Evolutionary conservation across 2,888 invertebrate genomes (phyloP), one percentile per base, ranked within the genome.

Genomic region (Plebejus anna): DNA sequence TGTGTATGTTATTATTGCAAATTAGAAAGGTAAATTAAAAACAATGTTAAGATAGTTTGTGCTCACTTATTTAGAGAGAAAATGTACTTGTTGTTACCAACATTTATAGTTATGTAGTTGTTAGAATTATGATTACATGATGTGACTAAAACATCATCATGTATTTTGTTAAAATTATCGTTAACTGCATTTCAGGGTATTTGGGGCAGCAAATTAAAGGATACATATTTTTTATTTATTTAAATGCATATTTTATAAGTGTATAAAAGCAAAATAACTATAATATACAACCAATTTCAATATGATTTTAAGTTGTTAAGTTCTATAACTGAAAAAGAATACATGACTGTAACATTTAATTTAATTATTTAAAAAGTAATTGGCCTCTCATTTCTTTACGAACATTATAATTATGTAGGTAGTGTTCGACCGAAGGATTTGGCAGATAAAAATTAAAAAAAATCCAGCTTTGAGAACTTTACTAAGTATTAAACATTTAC

Each of bases 171-270:
- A 28, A 28, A 61, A 22, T 28, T 28, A 61, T 28, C 0, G 61
- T 28, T 61, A 61, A 59, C 59, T 22, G 59, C 28, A 11, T 28
- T 61, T 61, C 61, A 61, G 61, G 61, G 61, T 61, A 9, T 61
- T 61, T 28, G 28, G 1, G 9, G 61, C 61, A 61, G 61, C 61
- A 28, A 61, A 28, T 11, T 61, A 61, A 61, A 61, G 6, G 61
- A 11, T 61, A 61, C 28, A 28, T 61, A 61, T 61, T 61, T 59
- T 59, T 59, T n/a, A 59, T 59, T n/a, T 13, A 59, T 59, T n/a
- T 59, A 59, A 59, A 59, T 59, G 59, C n/a, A 59, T 59, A 59
- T 59, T 59, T 59, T 59, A 59, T n/a, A 59, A 59, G 22, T 22
- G 22, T n/a, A 59, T 16, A 16, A 4, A 55, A 4, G 55, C 16